Conservation (phyloP, 2,888 invertebrate genomes). For the Germaria angustata region DNA sequence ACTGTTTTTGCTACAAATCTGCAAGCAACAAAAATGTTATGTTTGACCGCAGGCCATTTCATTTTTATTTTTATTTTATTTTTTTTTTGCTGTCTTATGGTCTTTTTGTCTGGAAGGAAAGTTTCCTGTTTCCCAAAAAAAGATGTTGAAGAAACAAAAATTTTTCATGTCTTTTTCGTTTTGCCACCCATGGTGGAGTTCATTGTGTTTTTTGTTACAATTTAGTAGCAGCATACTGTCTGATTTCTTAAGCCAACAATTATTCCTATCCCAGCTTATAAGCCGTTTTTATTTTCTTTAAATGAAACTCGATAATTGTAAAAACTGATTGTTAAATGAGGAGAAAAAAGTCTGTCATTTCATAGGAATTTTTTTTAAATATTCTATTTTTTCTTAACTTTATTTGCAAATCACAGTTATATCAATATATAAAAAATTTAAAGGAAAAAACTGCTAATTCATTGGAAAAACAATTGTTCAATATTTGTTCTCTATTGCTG, state of each 20-base stretch:
- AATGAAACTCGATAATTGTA: constrained; percentile 61
- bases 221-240: constrained; percentile 36
- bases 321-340: constrained; percentile 46
- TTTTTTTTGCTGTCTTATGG: not conserved
- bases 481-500: constrained; percentile 46
- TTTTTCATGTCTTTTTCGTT: constrained; percentile 67
- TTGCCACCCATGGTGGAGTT: constrained; percentile 75
- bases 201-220: constrained; percentile 68
- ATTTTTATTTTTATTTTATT: not conserved
- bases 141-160: constrained; percentile 57
- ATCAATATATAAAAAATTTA: constrained; percentile 2
- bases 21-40: constrained; percentile 38
- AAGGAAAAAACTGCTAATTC: constrained; percentile 47
- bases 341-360: constrained; percentile 36
- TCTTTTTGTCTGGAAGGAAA: not conserved
- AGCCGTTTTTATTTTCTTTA: constrained; percentile 25
- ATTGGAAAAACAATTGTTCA: constrained; percentile 57
- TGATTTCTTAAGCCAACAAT: not conserved
- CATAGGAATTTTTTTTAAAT: not conserved
- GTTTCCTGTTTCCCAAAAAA: constrained; percentile 68
- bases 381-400: not conserved
- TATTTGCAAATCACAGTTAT: constrained; percentile 40
- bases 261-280: constrained; percentile 10
- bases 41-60: constrained; percentile 57
- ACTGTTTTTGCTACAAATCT: constrained; percentile 50